Evolutionary conservation across 2,797 vertebrate species (phyloP).

Genomic region (Margarornis squamiger): DNA sequence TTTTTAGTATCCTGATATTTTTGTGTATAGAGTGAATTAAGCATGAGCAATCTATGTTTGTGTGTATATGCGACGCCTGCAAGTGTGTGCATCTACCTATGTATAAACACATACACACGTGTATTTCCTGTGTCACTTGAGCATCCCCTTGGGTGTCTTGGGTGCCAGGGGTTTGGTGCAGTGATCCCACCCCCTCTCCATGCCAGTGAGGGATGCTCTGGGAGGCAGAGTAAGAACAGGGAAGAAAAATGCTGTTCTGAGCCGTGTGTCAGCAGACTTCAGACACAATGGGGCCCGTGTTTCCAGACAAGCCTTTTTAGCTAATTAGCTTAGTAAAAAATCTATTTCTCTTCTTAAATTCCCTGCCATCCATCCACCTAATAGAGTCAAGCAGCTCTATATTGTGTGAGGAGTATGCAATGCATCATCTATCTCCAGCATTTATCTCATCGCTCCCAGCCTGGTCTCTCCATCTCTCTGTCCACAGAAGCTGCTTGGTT

Average conservation of each 20-base stretch:
- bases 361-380: conserved; percentile 56
- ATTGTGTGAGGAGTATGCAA: not conserved
- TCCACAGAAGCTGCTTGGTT: not conserved
- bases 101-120: accelerated
- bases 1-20: not conserved
- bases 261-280: conserved; percentile 40
- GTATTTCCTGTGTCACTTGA: not conserved
- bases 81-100: not conserved
- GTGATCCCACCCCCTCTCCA: not conserved
- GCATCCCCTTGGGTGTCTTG: not conserved
- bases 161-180: not conserved
- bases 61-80: no score
- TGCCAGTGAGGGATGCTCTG: not conserved
- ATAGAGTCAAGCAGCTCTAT: conserved; percentile 47
- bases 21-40: not conserved
- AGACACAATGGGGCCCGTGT: conserved; percentile 47
- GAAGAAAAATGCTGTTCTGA: conserved; percentile 45
- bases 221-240: not conserved
- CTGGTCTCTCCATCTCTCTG: not conserved
- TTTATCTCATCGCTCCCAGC: not conserved
- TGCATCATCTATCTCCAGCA: conserved; percentile 14
- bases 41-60: not conserved
- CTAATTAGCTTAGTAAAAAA: conserved; percentile 62
- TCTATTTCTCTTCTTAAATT: conserved; percentile 61
- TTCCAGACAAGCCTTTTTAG: conserved; percentile 64